Percentiles rank a stretch among this genome's conserved stretches.
These are phyloP conservation scores for Oplegnathus fasciatus DNA, from an alignment of 2,113 vertebrate species.

Conservation along the genomic window DNA sequence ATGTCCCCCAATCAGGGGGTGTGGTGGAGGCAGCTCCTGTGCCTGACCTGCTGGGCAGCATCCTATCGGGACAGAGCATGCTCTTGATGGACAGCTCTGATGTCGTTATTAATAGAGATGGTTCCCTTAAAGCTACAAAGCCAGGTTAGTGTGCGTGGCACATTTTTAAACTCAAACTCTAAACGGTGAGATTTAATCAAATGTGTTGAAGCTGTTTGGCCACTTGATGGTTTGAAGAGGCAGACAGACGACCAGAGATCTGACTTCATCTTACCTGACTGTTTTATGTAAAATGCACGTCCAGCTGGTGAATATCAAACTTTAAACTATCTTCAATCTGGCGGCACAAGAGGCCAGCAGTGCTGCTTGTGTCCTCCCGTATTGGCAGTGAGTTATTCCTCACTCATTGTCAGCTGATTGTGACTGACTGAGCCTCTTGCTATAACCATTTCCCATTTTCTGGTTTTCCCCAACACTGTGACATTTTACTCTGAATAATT, in stretches of 20 bases:
- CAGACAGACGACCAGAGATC: background rate
- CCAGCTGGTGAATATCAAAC: background rate
- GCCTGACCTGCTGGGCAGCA: constrained; percentile 95
- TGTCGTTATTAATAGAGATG: constrained; percentile 94
- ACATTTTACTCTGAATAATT: background rate
- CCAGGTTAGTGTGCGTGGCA: constrained; percentile 79
- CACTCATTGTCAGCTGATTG: background rate
- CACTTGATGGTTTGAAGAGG: background rate
- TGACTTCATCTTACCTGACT: background rate
- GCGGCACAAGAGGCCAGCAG: background rate
- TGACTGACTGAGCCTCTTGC: background rate
- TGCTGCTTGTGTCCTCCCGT: background rate
- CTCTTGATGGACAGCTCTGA: constrained; percentile 94
- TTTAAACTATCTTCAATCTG: background rate
- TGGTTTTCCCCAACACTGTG: background rate
- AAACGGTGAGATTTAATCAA: background rate
- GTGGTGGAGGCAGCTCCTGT: constrained; percentile 87
- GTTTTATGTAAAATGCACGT: background rate
- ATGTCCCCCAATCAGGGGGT: constrained; percentile 61
- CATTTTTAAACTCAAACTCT: background rate
- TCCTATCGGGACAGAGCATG: constrained; percentile 93
- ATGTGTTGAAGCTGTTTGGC: background rate
- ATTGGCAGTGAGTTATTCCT: background rate
- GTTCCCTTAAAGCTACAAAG: constrained; percentile 89
- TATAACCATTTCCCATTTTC: too few species aligned